phyloP scores from a whole-genome alignment of 2,113 vertebrate species.

The Polypterus bichir region DNA sequence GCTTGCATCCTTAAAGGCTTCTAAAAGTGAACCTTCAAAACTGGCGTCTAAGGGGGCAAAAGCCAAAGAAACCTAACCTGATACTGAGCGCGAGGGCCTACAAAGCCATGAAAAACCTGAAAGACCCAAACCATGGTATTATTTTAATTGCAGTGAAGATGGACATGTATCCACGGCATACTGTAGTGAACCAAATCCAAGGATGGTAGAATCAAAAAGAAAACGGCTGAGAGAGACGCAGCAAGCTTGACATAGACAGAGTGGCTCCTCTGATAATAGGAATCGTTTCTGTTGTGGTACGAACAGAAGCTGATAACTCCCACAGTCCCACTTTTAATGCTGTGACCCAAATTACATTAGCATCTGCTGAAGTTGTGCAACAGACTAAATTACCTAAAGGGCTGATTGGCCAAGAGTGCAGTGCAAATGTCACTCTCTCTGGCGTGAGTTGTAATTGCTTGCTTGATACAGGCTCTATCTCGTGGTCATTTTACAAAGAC shows the following conservation, averaged over 20 bases:
- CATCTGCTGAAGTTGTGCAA: not conserved
- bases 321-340: constrained; percentile 2
- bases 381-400: constrained; percentile 3
- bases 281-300: constrained; percentile 14
- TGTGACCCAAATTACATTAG: not conserved
- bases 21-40: not conserved
- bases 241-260: not conserved
- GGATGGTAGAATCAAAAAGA: constrained; percentile 5
- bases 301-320: constrained; percentile 12
- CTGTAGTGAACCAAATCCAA: constrained; percentile 9
- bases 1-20: not conserved
- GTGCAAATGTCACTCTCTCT: not conserved
- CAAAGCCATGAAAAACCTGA: not conserved
- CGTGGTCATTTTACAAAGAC: not conserved
- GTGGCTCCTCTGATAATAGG: not conserved
- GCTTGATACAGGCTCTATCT: not conserved
- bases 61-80: not conserved
- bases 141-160: constrained; percentile 19
- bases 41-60: not conserved
- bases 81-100: not conserved
- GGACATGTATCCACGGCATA: constrained; percentile 13
- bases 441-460: constrained; percentile 12
- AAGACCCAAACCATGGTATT: constrained; percentile 11
- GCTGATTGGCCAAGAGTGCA: constrained; percentile 11
- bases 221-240: constrained; percentile 9